phyloP scores from a whole-genome alignment of 2,888 invertebrate species.

The Caenorhabditis panamensis region DNA sequence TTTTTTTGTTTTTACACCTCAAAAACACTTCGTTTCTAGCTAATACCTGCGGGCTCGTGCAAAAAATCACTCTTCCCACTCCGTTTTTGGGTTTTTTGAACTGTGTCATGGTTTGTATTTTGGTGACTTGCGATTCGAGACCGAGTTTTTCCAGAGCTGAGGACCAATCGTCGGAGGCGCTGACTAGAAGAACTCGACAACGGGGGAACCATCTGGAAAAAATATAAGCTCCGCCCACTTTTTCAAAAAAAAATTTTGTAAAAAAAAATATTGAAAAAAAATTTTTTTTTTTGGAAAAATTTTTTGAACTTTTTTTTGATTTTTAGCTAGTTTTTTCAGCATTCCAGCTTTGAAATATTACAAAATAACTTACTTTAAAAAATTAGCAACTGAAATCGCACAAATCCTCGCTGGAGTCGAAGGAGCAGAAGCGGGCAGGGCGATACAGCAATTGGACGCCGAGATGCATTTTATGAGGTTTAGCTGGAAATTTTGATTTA shows the following conservation, averaged over 20 bases:
- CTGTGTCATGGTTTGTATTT: conserved; percentile 33
- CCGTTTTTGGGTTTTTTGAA: conserved; percentile 46
- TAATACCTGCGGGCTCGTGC: conserved; percentile 30
- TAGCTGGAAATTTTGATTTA: conserved; percentile 11
- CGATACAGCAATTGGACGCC: conserved; percentile 47
- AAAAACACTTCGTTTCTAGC: no score
- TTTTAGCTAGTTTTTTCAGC: background rate
- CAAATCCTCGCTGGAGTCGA: conserved; percentile 37
- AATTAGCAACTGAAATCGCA: conserved; percentile 46
- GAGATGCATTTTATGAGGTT: conserved; percentile 40
- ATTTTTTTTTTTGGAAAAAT: no score
- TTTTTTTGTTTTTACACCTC: background rate
- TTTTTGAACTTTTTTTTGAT: background rate
- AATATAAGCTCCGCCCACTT: no score
- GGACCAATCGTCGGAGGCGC: conserved; percentile 25
- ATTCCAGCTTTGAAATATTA: no score
- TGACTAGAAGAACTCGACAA: conserved; percentile 38
- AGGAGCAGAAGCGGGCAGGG: conserved; percentile 42
- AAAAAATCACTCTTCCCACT: conserved; percentile 30
- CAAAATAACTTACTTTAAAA: conserved; percentile 27
- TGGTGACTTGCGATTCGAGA: conserved; percentile 35
- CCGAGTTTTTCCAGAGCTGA: conserved; percentile 29
- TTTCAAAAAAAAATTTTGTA: background rate
- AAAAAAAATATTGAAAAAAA: conserved; percentile 1
- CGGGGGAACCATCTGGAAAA: conserved; percentile 58